Evolutionary conservation across 2,888 invertebrate species (phyloP), one percentile per base, ranked within the genome.

Genomic region (Lobophora halterata): DNA sequence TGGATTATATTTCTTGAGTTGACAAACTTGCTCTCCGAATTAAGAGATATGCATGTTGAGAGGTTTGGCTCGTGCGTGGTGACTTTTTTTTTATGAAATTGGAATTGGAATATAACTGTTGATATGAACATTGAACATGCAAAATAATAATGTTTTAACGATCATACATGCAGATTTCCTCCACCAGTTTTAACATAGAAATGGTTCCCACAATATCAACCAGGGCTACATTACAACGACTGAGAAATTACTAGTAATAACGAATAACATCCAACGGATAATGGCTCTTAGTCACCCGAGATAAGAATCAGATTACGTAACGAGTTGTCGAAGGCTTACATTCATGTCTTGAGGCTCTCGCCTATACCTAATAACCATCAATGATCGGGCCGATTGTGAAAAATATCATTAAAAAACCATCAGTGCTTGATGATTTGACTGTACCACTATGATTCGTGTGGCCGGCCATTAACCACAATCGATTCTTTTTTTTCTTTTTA

Each of bases 381-480:
- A 83, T 83, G 83, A 86, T 86, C 82, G 78, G 67, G 49, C 73
- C 83, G 83, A 86, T 87, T 86, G 87, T 86, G 86, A 88, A 88
- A 88, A 87, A 88, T 88, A 88, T 88, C 88, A 88, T 88, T 88
- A 88, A 88, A 88, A 88, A 86, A 83, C 82, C 87, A 88, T 88
- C 88, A 88, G 81, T 66, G 77, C 67, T 72, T 78, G 83, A 83
- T 82, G 85, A 83, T 86, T 85, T 77, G 78, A 76, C 73, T 78
- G 79, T 70, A 70, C 71, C 65, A 71, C n/a, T n/a, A 69, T 71
- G 71, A 72, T 74, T 75, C 77, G 75, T 78, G 75, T 56, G 70
- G 71, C 54, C 65, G 61, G 69, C 75, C 83, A 80, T 81, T 82
- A 82, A 72, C 79, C 79, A 70, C 85, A 83, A 87, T 87, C 86